A percentile compares a stretch with the other conserved stretches of the same genome.
phyloP scores from a whole-genome alignment of 2,888 invertebrate species.

The Mantis religiosa region DNA sequence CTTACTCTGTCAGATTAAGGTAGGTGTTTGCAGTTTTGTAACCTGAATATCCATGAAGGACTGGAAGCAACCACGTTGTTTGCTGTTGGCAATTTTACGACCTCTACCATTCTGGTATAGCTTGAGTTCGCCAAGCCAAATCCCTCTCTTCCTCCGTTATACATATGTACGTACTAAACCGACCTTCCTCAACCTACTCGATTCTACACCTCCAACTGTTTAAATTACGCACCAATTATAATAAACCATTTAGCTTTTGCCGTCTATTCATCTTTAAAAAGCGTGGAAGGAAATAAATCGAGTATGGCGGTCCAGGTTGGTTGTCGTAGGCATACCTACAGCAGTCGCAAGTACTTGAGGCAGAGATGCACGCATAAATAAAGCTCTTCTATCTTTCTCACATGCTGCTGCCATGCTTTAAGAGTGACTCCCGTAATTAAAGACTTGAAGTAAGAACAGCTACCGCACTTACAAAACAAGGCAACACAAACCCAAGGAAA shows the following conservation, averaged over 20 bases:
- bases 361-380: conserved; percentile 7
- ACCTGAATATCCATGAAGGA: too few species aligned
- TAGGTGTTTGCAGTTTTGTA: too few species aligned
- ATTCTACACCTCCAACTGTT: background rate
- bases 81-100: too few species aligned
- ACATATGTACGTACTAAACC: background rate
- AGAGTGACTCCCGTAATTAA: background rate
- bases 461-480: background rate
- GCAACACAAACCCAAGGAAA: background rate
- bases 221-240: conserved; percentile 3
- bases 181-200: background rate
- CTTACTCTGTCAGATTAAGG: too few species aligned
- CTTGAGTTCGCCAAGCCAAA: too few species aligned
- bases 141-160: too few species aligned
- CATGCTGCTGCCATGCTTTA: background rate
- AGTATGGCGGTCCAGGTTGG: background rate
- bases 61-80: too few species aligned
- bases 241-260: background rate
- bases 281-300: background rate
- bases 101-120: too few species aligned
- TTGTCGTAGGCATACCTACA: background rate
- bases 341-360: background rate
- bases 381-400: background rate
- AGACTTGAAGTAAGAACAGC: background rate
- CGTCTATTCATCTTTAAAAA: background rate